phyloP scores from a whole-genome alignment of 2,797 vertebrate genomes.

The Lophotriccus pileatus region DNA sequence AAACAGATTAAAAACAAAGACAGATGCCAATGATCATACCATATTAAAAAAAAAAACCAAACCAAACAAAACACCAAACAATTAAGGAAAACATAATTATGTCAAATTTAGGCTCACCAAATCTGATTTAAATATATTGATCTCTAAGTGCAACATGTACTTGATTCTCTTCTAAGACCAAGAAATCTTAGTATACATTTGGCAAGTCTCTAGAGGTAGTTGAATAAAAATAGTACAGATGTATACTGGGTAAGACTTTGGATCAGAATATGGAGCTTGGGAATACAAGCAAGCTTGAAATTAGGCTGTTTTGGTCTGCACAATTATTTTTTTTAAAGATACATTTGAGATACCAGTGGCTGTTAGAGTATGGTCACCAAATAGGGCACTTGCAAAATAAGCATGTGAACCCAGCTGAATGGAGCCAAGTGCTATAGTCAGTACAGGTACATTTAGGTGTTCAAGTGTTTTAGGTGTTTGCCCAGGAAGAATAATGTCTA shows the following conservation, averaged over 20 bases:
- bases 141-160: neutral
- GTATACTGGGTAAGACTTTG: neutral
- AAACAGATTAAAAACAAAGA: constrained; percentile 14
- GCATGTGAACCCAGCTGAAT: neutral
- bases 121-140: neutral
- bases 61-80: neutral
- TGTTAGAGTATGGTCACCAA: neutral
- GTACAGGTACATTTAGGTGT: too few species aligned
- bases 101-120: neutral
- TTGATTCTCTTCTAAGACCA: neutral
- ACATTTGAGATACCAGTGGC: neutral
- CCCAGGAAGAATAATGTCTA: neutral
- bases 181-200: neutral
- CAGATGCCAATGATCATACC: neutral
- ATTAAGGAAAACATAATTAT: neutral
- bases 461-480: neutral
- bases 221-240: neutral
- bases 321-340: neutral
- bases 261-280: neutral
- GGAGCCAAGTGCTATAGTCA: rapidly evolving
- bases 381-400: neutral
- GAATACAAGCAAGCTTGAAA: neutral
- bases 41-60: neutral
- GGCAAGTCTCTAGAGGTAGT: neutral
- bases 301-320: neutral